Conservation (phyloP, 2,888 invertebrate species). For the Phyto melanocephala region DNA sequence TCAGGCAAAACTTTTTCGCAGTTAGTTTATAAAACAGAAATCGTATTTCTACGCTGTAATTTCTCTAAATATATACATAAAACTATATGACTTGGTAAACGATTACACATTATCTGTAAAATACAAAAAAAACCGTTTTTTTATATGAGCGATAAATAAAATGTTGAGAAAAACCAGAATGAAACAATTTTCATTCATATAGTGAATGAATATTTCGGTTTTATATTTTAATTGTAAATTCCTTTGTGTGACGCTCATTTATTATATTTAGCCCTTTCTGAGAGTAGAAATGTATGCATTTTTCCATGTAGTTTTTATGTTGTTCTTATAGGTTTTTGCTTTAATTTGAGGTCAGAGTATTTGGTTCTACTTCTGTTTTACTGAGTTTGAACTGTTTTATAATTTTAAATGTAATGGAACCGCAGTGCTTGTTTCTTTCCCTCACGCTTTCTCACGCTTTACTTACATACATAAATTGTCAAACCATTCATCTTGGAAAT, state of each 20-base stretch:
- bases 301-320: slow-evolving; percentile 25
- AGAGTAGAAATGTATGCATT: not conserved
- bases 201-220: slow-evolving; percentile 30
- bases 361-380: not conserved
- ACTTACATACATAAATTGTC: slow-evolving; percentile 75
- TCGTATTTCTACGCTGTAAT: too few species aligned
- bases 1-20: too few species aligned
- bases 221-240: slow-evolving; percentile 63
- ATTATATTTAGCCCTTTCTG: slow-evolving; percentile 74
- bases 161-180: not conserved
- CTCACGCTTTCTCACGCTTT: not conserved
- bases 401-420: slow-evolving; percentile 62
- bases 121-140: slow-evolving; percentile 21
- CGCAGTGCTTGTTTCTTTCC: slow-evolving; percentile 43
- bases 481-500: slow-evolving; percentile 78
- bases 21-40: too few species aligned
- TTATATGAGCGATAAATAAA: not conserved
- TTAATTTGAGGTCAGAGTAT: slow-evolving; percentile 14
- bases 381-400: slow-evolving; percentile 38
- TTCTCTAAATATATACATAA: too few species aligned
- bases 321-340: slow-evolving; percentile 6
- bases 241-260: slow-evolving; percentile 73
- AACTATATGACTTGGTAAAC: too few species aligned
- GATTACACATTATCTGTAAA: slow-evolving; percentile 26
- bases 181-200: not conserved